Base-by-base conservation (phyloP, 1,140 invertebrate species). In the Drosophila kepulauana region DNA sequence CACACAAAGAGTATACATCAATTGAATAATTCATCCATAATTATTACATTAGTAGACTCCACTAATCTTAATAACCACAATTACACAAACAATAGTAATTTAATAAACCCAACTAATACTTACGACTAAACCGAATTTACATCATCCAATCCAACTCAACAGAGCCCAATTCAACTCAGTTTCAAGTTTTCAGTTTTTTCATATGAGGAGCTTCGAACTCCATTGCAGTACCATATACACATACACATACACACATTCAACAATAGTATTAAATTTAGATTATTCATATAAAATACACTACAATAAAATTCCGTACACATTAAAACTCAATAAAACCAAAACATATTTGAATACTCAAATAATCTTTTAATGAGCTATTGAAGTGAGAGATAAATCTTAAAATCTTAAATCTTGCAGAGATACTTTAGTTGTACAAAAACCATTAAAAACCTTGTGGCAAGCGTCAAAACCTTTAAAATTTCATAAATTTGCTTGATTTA, bases 61-160 rank as follows among this genome's bases (percentile, higher is more conserved):
- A 43, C 51, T 51, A 30, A 16, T 28, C 38, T 67, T 52, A 28
- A 10, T 38, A 38, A 38, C 8, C 35, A 10, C 35, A 38, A 38
- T 10, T 38, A 38, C 35, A 41, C n/a, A 6, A 73, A 52, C 38
- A 67, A 68, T 25, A 52, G 61, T 16, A 25, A 56, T 64, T 65
- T 1, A 48, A 16, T 7, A 41, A 67, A 76, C 30, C 66, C 59
- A 77, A 77, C 16, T 38, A 38, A 38, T 46, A 74, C 66, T 81
- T 76, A 81, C 64, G 68, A 85, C 51, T 78, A 85, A 85, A 78
- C 82, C 82, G 82, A 85, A 85, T 85, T 85, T 85, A 85, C 70
- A 81, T 56, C 57, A 81, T 68, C 61, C 61, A 73, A 63, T n/a
- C 65, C 65, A 73, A 63, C 20, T n/a, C n/a, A n/a, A n/a, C n/a